Evolutionary conservation across 35 echinoderm and acorn worm species (phyloP), one percentile per base, ranked within the genome.

Genomic region (Apostichopus parvimensis): DNA sequence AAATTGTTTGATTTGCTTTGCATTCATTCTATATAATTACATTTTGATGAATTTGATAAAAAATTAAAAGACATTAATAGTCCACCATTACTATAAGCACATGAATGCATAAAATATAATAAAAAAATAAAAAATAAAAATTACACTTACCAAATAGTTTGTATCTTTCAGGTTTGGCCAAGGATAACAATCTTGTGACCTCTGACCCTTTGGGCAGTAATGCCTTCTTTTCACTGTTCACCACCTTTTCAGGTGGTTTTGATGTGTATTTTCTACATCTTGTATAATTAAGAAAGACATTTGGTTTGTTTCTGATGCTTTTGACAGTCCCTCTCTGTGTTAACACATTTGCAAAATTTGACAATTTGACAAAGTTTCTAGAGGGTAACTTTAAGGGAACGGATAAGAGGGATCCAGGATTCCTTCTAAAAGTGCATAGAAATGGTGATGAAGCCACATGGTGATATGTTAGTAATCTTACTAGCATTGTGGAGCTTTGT

Each of bases 131-230:
- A 87, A 12, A 65, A 6, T 54, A 18, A n/a, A 57, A 81, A 8
- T 77, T 4, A 14, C 52, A 87, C 80, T 62, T 90, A 97, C 95
- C 94, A 79, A 75, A 52, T 26, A 97, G 77, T 93, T 87, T 82
- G 53, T 82, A 86, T 66, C 61, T 93, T 82, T 97, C 95, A 56
- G 95, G 93, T 87, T 92, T 91, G 56, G 95, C 95, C 8, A 95
- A 79, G 15, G 91, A 87, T 55, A 97, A 72, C 11, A 97, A 45
- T 72, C 93, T 92, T 54, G 17, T 78, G 18, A 95, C 90, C 71
- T 95, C 95, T 80, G 93, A 93, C 57, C 54, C 54, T 60, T 97
- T 97, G 71, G 95, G 95, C 26, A 95, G 11, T 21, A 79, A 83
- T 20, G 58, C 12, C 18, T 92, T 92, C 20, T 92, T 88, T n/a